These are phyloP conservation scores for Pocillopora verrucosa DNA, from an alignment of 64 coral and sea anemone genomes.

Conservation along the genomic window DNA sequence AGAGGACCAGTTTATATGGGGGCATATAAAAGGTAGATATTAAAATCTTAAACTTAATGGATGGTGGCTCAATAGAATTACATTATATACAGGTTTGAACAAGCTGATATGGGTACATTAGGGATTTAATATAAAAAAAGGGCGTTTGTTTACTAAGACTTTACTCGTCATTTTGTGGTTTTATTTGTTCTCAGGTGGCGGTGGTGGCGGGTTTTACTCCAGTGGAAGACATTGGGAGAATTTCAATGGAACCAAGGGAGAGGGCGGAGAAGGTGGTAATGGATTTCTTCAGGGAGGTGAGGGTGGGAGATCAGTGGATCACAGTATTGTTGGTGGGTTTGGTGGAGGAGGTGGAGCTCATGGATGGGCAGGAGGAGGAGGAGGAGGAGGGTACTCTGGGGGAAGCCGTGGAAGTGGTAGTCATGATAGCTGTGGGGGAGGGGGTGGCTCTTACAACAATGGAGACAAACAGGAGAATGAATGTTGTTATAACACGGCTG, in stretches of 20 bases:
- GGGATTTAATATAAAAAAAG: too few species aligned
- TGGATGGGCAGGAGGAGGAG: conserved; percentile 14
- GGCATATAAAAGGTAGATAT: too few species aligned
- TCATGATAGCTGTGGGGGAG: conserved; percentile 19
- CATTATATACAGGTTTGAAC: too few species aligned
- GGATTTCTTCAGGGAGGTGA: conserved; percentile 42
- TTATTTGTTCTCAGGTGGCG: not conserved
- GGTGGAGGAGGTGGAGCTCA: conserved; percentile 34
- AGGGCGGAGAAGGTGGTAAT: conserved; percentile 34
- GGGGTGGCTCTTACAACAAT: conserved; percentile 42
- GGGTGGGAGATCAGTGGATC: not conserved
- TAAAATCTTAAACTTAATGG: too few species aligned
- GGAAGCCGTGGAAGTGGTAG: conserved; percentile 21
- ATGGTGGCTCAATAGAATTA: too few species aligned
- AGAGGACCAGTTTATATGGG: too few species aligned
- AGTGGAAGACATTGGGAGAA: not conserved
- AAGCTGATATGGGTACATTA: too few species aligned
- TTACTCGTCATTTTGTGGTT: not conserved
- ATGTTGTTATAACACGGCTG: conserved; percentile 4
- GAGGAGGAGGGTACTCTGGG: conserved; percentile 42
- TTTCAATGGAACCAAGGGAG: conserved; percentile 5
- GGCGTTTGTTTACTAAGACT: not conserved
- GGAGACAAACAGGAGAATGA: conserved; percentile 20
- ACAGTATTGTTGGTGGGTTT: conserved; percentile 5
- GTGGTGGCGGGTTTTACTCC: conserved; percentile 40